Evolutionary conservation across 92 coral and sea anemone species (phyloP).

Genomic region (Zoanthus sociatus): DNA sequence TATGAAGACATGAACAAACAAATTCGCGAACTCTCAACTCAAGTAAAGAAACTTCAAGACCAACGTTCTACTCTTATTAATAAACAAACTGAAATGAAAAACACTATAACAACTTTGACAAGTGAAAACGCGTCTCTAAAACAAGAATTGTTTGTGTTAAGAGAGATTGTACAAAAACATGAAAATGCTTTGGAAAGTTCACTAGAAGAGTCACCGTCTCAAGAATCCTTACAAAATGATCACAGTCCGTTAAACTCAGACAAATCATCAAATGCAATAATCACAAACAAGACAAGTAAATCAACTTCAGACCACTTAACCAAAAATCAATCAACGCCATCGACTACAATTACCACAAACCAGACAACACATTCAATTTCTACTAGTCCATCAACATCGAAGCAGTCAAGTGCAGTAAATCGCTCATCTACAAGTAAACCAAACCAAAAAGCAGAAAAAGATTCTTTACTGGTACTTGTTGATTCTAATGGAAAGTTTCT

Average conservation of each 20-base stretch:
- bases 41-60: constrained; percentile 37
- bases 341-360: constrained; percentile 25
- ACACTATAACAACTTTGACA: constrained; percentile 1
- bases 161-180: constrained; percentile 38
- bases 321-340: constrained; percentile 27
- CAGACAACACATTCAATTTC: constrained; percentile 17
- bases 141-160: constrained; percentile 30
- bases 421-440: constrained; percentile 15
- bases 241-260: not conserved
- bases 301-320: constrained; percentile 22
- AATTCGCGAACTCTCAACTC: constrained; percentile 4
- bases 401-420: constrained; percentile 24
- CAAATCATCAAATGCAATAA: not conserved
- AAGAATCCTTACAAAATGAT: not conserved
- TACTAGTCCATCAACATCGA: constrained; percentile 22
- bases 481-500: constrained; percentile 26
- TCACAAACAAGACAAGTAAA: constrained; percentile 20
- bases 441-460: constrained; percentile 23
- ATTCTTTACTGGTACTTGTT: constrained; percentile 26
- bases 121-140: constrained; percentile 21
- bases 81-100: constrained; percentile 29
- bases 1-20: constrained; percentile 18
- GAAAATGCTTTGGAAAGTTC: constrained; percentile 40
- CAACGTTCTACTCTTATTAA: not conserved
- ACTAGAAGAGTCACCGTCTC: constrained; percentile 2